These are phyloP conservation scores for Dorcus hopei DNA, from an alignment of 2,888 invertebrate species.

Conservation along the genomic window DNA sequence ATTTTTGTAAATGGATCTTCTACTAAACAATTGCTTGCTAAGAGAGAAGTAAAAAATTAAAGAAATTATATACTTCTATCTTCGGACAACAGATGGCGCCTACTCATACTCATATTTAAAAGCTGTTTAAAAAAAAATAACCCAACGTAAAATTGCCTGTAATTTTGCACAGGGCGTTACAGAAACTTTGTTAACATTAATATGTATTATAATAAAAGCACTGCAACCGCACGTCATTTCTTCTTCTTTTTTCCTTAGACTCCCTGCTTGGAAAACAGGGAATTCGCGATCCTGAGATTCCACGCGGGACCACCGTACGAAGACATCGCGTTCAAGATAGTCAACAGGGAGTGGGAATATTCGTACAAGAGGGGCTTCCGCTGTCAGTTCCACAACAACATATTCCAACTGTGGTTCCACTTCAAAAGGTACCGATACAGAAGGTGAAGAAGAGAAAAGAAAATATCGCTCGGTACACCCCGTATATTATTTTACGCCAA, in stretches of 20 bases:
- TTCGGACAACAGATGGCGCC: too few species aligned
- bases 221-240: not conserved
- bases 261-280: conserved; percentile 85
- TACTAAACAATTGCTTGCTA: too few species aligned
- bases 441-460: conserved; percentile 51
- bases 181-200: not conserved
- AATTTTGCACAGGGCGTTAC: not conserved
- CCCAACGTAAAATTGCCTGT: too few species aligned
- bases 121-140: too few species aligned
- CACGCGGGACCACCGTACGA: conserved; percentile 99
- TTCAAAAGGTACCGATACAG: conserved; percentile 97
- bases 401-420: conserved; percentile 99
- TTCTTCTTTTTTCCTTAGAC: conserved; percentile 55
- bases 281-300: conserved; percentile 93
- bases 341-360: conserved; percentile 99
- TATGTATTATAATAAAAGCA: too few species aligned
- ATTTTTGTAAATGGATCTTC: too few species aligned
- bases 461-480: not conserved
- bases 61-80: too few species aligned
- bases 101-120: too few species aligned
- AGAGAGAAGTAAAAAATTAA: too few species aligned
- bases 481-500: too few species aligned
- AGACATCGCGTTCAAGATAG: conserved; percentile 98
- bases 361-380: conserved; percentile 97
- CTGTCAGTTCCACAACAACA: conserved; percentile 99